Base-by-base conservation (phyloP, 2,888 invertebrate genomes). In the Malacosoma neustria region DNA sequence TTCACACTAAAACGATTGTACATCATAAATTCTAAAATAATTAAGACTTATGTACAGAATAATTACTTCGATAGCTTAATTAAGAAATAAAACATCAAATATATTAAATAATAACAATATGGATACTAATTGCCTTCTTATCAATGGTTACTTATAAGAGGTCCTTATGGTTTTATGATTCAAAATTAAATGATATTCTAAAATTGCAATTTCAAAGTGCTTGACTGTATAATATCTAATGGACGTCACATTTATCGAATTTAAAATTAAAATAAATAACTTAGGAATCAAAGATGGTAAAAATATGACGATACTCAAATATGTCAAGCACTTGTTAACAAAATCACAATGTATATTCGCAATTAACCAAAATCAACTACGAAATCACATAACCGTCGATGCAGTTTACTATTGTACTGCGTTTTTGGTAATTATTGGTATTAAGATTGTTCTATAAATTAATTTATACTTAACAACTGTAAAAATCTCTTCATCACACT, bases 71-170 rank as follows among this genome's bases (percentile, higher is more conserved):
- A 76, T 75, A 75, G 74, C 80, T 80, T 79, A 81, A 72, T 72
- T 77, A 79, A 51, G 72, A 85, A 84, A 84, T 82, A 84, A 85
- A 84, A 84, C 80, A 73, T 82, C 77, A 80, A 84, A 85, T 85
- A 85, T 85, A 84, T 85, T 85, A 85, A 85, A 85, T 81, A 79
- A 84, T 84, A 85, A 85, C 82, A 85, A 82, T 81, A 84, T 82
- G 72, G 76, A 73, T 79, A 82, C 77, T 82, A 84, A 81, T 81
- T 75, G 82, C 82, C 82, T 81, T 85, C 84, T 84, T 79, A 84
- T 84, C 84, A 84, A 85, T 84, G 84, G 84, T 85, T 84, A 84
- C 73, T 80, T 81, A 84, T 84, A 86, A 85, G 87, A 87, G 87
- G 86, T 87, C 87, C 82, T 79, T 86, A 72, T 79, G 87, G 87